Conservation (phyloP, 2,888 invertebrate species). For the Rhamphomyia laevipes region DNA sequence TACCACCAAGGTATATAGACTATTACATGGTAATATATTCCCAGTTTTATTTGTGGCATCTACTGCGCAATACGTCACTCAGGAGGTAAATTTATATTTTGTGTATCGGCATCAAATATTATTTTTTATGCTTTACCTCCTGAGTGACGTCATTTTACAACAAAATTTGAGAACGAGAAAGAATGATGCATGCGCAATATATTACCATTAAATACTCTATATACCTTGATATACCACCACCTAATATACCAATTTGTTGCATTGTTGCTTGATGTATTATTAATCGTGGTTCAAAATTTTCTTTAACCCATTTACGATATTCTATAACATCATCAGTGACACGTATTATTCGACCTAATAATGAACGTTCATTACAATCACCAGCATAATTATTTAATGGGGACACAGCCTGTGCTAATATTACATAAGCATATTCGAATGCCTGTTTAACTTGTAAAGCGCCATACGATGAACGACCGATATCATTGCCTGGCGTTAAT, state of each 20-base stretch:
- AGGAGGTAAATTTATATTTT: too few species aligned
- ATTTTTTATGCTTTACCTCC: too few species aligned
- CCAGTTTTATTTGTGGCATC: too few species aligned
- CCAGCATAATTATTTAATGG: slow-evolving; percentile 41
- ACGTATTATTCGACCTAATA: slow-evolving; percentile 82
- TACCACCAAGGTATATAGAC: too few species aligned
- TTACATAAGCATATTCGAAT: slow-evolving; percentile 91
- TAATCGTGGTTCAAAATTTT: slow-evolving; percentile 33
- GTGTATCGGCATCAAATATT: too few species aligned
- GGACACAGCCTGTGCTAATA: slow-evolving; percentile 64
- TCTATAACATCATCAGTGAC: slow-evolving; percentile 85
- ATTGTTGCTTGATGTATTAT: slow-evolving; percentile 28
- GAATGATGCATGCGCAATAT: too few species aligned
- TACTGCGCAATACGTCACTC: too few species aligned
- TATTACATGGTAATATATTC: too few species aligned
- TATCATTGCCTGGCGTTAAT: slow-evolving; percentile 89
- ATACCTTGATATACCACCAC: too few species aligned
- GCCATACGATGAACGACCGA: slow-evolving; percentile 91
- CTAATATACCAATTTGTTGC: slow-evolving; percentile 16
- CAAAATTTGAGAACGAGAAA: too few species aligned
- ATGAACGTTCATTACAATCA: slow-evolving; percentile 46
- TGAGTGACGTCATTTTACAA: too few species aligned
- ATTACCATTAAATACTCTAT: too few species aligned
- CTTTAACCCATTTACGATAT: slow-evolving; percentile 42
- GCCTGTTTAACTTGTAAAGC: slow-evolving; percentile 66